These are phyloP conservation scores for Dryobotodes eremita DNA, from an alignment of 2,888 invertebrate genomes.

Conservation along the genomic window DNA sequence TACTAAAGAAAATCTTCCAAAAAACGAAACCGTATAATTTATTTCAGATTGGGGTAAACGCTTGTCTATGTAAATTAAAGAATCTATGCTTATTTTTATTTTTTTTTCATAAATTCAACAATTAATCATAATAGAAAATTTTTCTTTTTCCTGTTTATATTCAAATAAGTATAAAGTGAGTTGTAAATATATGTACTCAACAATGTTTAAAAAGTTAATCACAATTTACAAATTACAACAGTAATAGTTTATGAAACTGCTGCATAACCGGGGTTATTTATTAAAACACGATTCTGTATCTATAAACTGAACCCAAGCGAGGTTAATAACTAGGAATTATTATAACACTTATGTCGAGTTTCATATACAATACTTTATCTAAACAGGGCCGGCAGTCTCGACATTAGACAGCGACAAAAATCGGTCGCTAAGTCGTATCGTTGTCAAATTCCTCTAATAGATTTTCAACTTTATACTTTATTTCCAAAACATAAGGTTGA, in stretches of 20 bases:
- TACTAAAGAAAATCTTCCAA: neutral
- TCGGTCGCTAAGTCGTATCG: too few relatives aligned
- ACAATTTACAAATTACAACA: constrained; percentile 13
- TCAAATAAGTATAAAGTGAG: neutral
- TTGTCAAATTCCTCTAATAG: too few relatives aligned
- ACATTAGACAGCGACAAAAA: too few relatives aligned
- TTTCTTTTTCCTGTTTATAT: constrained; percentile 8
- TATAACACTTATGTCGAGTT: neutral
- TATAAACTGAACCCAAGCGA: neutral
- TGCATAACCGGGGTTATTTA: neutral
- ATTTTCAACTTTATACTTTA: too few relatives aligned
- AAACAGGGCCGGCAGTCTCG: too few relatives aligned
- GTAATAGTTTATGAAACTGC: neutral
- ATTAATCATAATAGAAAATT: neutral
- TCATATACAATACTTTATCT: neutral
- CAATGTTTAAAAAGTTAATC: neutral
- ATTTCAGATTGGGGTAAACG: neutral
- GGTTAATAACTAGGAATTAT: neutral
- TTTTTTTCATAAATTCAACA: neutral
- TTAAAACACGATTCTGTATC: neutral
- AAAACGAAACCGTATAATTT: neutral
- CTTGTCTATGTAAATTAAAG: neutral
- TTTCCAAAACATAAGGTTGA: too few relatives aligned
- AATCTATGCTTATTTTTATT: neutral
- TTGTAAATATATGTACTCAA: neutral